phyloP scores from a whole-genome alignment of 2,797 vertebrate species.

The Saguinus oedipus region DNA sequence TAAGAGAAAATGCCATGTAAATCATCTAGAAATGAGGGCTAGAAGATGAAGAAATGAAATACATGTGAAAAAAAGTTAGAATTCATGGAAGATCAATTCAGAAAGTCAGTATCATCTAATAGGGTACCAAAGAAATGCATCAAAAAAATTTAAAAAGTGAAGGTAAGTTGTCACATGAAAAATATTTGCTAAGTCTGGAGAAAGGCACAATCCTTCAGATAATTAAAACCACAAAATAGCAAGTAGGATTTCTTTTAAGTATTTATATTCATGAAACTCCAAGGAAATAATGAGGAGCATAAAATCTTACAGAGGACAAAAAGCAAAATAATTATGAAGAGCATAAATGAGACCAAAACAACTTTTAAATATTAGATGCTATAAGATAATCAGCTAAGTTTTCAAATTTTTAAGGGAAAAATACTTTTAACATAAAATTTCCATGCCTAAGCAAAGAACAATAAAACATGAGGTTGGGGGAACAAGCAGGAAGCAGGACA shows the following conservation, averaged over 20 bases:
- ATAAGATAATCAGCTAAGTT: background rate
- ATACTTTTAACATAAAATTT: background rate
- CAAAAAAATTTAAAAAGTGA: background rate
- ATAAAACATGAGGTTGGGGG: background rate
- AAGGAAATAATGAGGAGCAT: background rate
- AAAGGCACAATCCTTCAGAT: background rate
- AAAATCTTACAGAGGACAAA: background rate
- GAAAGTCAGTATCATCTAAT: background rate
- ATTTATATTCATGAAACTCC: background rate
- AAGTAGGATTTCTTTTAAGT: background rate
- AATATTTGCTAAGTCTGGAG: background rate
- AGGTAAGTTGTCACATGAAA: background rate
- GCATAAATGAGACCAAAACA: background rate
- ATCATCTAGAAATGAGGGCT: background rate
- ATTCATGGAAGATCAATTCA: background rate
- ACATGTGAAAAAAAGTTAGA: background rate
- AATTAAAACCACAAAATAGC: background rate
- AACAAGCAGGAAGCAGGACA: background rate
- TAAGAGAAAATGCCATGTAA: background rate
- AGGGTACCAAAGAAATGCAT: background rate
- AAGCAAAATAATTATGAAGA: background rate
- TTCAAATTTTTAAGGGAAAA: background rate
- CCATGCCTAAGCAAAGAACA: background rate
- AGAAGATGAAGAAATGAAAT: background rate
- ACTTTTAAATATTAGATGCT: background rate